Evolutionary conservation across 2,113 vertebrate species (phyloP), one percentile per base, ranked within the genome.

Genomic region (Plecturocebus donacophilus): DNA sequence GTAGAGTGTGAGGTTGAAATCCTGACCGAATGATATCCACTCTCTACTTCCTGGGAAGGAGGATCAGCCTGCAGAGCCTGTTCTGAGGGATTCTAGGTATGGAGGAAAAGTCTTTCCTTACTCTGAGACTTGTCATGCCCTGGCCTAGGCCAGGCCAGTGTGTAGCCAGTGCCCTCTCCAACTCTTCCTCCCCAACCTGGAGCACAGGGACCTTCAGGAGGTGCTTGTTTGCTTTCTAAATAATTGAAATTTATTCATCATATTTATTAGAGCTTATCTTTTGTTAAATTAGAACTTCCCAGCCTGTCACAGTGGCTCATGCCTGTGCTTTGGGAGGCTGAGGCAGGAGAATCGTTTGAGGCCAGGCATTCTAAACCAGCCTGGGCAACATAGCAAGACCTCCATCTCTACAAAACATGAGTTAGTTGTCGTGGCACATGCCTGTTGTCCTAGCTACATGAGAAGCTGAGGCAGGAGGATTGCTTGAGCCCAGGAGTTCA

Each of bases 191-290:
- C 32, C 42, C 54, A 70, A 0, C 0, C 8, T 2, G 32, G 4
- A 79, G 38, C 45, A 21, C 0, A 3, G 23, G 56, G 7, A 8
- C 12, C 35, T 49, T 58, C 58, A 42, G 8, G 32, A 85, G 71
- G 38, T 54, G 6, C 38, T 3, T 77, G 13, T 23, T 56, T 77
- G 32, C 16, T 11, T 77, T 75, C 68, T 77, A 30, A 61, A 49
- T 98, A 47, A 98, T 23, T 79, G 27, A 35, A 80, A 40, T 75
- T n/a, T 32, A 68, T 83, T n/a, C 10, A 21, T 83, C 7, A 13
- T 83, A 25, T 87, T 81, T 93, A 52, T 13, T 73, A 88, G 54
- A 38, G 25, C 6, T 90, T 68, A 76, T 40, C 64, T 87, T 87
- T 66, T 42, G 10, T 76, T 40, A 54, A 84, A 47, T 38, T 84